phyloP scores from a whole-genome alignment of 2,113 vertebrate species.

The Rana temporaria region DNA sequence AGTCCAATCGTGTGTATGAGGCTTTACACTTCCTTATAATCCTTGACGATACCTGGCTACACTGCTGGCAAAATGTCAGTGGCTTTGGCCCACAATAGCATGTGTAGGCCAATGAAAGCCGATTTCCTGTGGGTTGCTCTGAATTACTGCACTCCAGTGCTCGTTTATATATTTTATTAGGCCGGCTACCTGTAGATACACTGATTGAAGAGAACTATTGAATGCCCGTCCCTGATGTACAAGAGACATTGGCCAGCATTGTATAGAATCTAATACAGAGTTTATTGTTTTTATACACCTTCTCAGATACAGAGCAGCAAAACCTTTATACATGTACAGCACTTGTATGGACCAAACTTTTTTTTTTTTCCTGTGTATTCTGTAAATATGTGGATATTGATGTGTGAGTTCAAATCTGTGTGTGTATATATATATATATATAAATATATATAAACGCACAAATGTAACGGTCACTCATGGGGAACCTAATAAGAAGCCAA shows the following conservation, averaged over 20 bases:
- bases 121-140: no score
- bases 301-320: slow-evolving; percentile 4
- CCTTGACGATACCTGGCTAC: no score
- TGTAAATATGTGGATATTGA: slow-evolving; percentile 27
- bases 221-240: background rate
- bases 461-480: background rate
- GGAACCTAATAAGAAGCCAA: no score
- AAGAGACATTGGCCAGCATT: slow-evolving; percentile 28
- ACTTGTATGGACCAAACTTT: slow-evolving; percentile 50
- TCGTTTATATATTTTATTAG: no score
- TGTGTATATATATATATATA: slow-evolving; percentile 32
- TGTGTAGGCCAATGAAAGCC: no score
- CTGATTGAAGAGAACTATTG: slow-evolving; percentile 16
- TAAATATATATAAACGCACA: slow-evolving; percentile 3
- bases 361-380: background rate
- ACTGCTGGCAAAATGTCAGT: no score
- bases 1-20: no score
- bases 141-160: no score
- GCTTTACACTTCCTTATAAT: no score
- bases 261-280: slow-evolving; percentile 23
- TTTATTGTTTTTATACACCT: slow-evolving; percentile 18
- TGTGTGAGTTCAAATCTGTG: background rate
- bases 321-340: slow-evolving; percentile 45
- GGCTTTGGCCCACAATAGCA: no score
- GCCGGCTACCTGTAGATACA: background rate